A percentile compares a stretch with the other conserved stretches of the same genome.
Evolutionary conservation across 2,113 vertebrate species (phyloP).

Genomic region (Coptodon rendalli): DNA sequence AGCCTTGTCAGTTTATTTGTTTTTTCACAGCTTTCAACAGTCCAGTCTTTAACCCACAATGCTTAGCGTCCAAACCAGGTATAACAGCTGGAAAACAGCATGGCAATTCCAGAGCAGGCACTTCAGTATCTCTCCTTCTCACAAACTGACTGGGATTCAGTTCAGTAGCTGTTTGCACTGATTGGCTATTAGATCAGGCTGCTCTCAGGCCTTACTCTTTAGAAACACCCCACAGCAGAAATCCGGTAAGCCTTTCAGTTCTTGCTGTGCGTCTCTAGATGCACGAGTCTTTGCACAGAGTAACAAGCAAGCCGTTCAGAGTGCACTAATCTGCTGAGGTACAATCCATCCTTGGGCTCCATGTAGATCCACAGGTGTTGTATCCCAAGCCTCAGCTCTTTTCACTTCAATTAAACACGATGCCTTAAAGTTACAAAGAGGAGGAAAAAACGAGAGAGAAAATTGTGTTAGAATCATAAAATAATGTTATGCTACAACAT

Average conservation of each 20-base stretch:
- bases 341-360: background rate
- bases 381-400: background rate
- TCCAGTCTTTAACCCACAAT: constrained; percentile 26
- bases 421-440: constrained; percentile 7
- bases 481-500: background rate
- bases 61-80: background rate
- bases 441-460: background rate
- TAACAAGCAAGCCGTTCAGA: background rate
- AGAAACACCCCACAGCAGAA: background rate
- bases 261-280: background rate
- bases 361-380: background rate
- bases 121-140: constrained; percentile 42
- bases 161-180: constrained; percentile 1
- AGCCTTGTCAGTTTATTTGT: background rate
- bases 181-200: background rate
- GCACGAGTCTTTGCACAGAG: background rate
- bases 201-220: background rate
- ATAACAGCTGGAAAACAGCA: constrained; percentile 35
- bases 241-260: background rate
- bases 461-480: background rate
- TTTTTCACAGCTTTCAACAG: constrained; percentile 36
- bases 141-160: background rate
- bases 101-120: constrained; percentile 54
- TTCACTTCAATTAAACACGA: background rate
- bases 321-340: background rate